These are phyloP conservation scores for Corbicula japonica DNA, from an alignment of 2,888 invertebrate genomes.

Conservation along the genomic window DNA sequence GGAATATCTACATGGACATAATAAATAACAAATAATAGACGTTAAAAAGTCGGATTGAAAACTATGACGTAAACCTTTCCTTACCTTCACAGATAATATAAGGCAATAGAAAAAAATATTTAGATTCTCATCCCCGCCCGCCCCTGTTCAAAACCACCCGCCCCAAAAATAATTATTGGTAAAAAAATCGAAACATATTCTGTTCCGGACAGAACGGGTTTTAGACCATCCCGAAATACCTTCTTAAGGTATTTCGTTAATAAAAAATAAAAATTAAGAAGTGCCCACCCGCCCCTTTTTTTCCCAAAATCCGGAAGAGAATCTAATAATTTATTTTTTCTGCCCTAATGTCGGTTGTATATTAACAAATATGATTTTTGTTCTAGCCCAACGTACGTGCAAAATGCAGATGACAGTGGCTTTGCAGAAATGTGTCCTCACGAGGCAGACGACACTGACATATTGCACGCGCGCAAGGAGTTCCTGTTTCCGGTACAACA, in stretches of 20 bases:
- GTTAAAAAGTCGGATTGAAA: no score
- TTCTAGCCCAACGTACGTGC: slow-evolving; percentile 24
- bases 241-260: neutral
- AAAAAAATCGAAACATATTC: no score
- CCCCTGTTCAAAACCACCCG: no score
- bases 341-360: neutral
- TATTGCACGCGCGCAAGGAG: neutral
- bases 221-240: neutral
- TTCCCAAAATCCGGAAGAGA: neutral
- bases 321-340: neutral
- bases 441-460: slow-evolving; percentile 11
- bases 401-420: slow-evolving; percentile 52
- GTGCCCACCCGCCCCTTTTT: neutral
- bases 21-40: no score
- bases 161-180: no score
- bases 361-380: neutral
- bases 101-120: no score
- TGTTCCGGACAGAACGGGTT: neutral
- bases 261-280: neutral
- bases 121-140: no score
- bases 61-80: no score
- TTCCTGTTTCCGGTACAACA: neutral
- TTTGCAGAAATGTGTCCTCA: slow-evolving; percentile 39
- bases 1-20: no score
- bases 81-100: no score